Conservation (phyloP, 2,797 vertebrate species). For the Taenioides sp. region DNA sequence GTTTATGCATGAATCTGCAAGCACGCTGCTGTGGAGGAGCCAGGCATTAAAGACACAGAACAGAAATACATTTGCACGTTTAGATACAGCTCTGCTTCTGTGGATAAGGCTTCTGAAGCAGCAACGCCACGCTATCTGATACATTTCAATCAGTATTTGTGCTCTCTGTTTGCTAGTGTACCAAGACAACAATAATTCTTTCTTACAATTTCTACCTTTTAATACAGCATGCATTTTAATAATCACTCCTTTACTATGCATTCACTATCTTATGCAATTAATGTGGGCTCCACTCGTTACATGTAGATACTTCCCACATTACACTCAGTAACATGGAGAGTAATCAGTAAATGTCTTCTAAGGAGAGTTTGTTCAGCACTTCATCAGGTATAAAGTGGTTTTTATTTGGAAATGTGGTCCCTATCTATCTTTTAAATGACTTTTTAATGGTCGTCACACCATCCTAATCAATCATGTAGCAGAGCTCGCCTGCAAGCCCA, state of each 20-base stretch:
- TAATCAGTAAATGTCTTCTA: constrained; percentile 79
- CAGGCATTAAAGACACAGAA: constrained; percentile 76
- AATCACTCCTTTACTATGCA: constrained; percentile 14
- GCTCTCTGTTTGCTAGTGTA: constrained; percentile 21
- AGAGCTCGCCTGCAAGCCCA: constrained; percentile 68
- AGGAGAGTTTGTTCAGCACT: constrained; percentile 81
- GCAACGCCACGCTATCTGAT: constrained; percentile 41
- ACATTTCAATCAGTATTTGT: constrained; percentile 53
- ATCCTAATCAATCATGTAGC: constrained; percentile 81
- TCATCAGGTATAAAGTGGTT: constrained; percentile 83
- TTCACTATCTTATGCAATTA: constrained; percentile 37
- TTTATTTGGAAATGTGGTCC: constrained; percentile 82
- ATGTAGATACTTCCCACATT: constrained; percentile 45
- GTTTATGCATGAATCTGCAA: constrained; percentile 80
- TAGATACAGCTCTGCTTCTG: constrained; percentile 63
- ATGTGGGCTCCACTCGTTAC: constrained; percentile 35
- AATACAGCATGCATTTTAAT: constrained; percentile 21
- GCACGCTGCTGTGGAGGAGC: constrained; percentile 71
- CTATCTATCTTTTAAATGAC: constrained; percentile 86
- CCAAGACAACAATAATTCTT: constrained; percentile 23
- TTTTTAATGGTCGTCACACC: constrained; percentile 84
- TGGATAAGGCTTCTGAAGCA: constrained; percentile 53
- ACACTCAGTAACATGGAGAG: constrained; percentile 62
- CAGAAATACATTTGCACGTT: constrained; percentile 63
- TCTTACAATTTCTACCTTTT: constrained; percentile 17